phyloP scores from a whole-genome alignment of 2,888 invertebrate genomes.

The Pharmacophagus antenor region DNA sequence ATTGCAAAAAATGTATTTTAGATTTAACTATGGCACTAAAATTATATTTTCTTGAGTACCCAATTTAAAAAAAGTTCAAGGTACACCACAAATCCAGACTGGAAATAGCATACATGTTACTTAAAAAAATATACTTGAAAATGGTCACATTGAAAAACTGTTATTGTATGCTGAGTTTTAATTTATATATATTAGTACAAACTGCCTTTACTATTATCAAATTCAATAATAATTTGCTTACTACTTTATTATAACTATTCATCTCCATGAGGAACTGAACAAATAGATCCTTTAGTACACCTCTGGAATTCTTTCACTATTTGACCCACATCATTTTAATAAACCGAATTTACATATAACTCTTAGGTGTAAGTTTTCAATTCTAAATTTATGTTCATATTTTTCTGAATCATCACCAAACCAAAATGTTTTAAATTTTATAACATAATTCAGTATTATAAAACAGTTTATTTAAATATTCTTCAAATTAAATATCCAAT shows the following conservation, averaged over 20 bases:
- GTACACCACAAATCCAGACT: not conserved
- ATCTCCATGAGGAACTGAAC: no score
- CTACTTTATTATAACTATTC: no score
- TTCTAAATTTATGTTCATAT: no score
- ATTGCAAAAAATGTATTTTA: not conserved
- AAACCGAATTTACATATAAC: no score
- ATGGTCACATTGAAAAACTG: no score
- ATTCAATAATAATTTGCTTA: no score
- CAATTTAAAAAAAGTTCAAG: not conserved
- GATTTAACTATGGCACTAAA: conserved; percentile 17
- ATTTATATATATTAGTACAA: not conserved
- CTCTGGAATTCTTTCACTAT: not conserved
- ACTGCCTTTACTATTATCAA: not conserved
- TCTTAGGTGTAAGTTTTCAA: no score
- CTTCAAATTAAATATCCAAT: not conserved
- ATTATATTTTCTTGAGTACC: not conserved
- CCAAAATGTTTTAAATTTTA: no score
- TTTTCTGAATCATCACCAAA: no score
- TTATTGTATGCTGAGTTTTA: not conserved
- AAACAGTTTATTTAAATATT: not conserved
- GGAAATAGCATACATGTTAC: not conserved
- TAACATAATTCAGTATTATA: not conserved
- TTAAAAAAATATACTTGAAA: no score
- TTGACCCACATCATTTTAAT: no score
- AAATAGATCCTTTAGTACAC: no score